A percentile compares a stretch with the other conserved stretches of the same genome.
Conservation (phyloP, 35 echinoderm and acorn worm genomes). For the Stichopus chloronotus region DNA sequence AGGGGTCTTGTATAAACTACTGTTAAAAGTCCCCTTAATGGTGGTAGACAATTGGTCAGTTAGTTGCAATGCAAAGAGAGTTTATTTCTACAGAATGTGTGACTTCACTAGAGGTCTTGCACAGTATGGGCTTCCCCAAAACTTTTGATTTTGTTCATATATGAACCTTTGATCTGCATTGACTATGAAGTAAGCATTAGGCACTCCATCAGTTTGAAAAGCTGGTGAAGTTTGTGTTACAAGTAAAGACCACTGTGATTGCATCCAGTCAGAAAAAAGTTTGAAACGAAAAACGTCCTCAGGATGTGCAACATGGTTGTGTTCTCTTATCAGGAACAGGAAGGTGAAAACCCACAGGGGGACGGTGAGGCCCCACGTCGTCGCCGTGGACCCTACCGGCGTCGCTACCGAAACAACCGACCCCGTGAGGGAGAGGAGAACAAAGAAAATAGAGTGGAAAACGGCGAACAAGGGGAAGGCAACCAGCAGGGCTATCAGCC, state of each 20-base stretch:
- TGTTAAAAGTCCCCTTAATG: neutral
- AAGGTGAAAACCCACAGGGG: neutral
- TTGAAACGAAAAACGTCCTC: too few species aligned
- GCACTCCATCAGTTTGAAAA: too few species aligned
- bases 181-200: too few species aligned
- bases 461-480: conserved; percentile 47
- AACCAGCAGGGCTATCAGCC: conserved; percentile 42
- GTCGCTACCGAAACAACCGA: conserved; percentile 57
- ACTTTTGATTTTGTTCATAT: too few species aligned
- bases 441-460: conserved; percentile 60
- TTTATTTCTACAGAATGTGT: too few species aligned
- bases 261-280: too few species aligned
- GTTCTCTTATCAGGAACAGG: neutral
- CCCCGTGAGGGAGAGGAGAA: conserved; percentile 72
- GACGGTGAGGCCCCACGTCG: conserved; percentile 31
- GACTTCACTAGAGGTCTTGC: too few species aligned
- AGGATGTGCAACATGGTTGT: too few species aligned
- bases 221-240: too few species aligned
- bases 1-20: neutral
- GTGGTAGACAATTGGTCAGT: neutral
- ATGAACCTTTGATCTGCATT: too few species aligned
- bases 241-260: too few species aligned
- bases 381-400: conserved; percentile 57
- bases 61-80: neutral
- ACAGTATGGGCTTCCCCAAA: too few species aligned